phyloP scores from a whole-genome alignment of 1,140 invertebrate genomes.

The Aphis craccivora region DNA sequence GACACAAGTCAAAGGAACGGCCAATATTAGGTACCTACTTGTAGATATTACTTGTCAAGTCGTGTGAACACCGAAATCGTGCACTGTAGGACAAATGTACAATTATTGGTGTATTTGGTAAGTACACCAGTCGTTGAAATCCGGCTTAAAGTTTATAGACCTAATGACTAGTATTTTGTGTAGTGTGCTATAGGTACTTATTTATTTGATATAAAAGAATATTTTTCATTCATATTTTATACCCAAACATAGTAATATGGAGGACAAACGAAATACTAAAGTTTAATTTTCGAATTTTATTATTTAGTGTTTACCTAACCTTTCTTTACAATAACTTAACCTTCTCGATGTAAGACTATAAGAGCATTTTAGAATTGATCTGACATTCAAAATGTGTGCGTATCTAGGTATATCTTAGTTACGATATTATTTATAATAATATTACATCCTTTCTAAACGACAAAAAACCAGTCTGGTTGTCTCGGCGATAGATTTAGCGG shows the following conservation, averaged over 20 bases:
- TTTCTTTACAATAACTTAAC: background rate
- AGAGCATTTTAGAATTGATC: background rate
- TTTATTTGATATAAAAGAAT: no score
- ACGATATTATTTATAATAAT: background rate
- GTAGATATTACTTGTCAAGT: no score
- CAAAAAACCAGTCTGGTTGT: constrained; percentile 33
- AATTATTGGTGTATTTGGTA: no score
- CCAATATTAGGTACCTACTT: no score
- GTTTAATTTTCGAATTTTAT: background rate
- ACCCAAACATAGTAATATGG: background rate
- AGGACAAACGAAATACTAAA: background rate
- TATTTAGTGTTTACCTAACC: background rate
- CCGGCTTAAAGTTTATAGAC: no score
- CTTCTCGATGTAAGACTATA: background rate
- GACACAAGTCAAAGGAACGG: no score
- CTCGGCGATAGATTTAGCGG: background rate
- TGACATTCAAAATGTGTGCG: background rate
- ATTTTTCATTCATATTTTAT: no score
- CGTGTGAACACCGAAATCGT: no score
- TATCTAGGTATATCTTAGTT: background rate
- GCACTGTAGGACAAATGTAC: no score
- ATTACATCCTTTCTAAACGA: constrained; percentile 35
- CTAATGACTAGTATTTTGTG: background rate
- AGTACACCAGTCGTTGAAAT: no score
- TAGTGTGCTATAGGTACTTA: background rate